phyloP scores from a whole-genome alignment of 2,888 invertebrate species.

The Drosophila bunnanda region DNA sequence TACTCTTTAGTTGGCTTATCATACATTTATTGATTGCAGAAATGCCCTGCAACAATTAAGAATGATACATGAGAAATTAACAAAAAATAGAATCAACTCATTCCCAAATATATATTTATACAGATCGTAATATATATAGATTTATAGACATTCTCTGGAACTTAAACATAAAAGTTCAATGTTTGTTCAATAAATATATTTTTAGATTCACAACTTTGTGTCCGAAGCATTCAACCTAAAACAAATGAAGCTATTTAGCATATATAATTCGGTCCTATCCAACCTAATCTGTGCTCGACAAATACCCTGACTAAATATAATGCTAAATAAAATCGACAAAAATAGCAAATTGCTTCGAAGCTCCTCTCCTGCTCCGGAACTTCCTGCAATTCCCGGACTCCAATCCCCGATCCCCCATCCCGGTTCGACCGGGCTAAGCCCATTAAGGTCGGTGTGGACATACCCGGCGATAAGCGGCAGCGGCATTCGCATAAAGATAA shows the following conservation, averaged over 20 bases:
- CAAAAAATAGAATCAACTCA: neutral
- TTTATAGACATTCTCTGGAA: neutral
- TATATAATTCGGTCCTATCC: neutral
- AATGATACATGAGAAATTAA: neutral
- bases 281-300: neutral
- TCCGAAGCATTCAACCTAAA: neutral
- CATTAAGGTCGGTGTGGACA: slow-evolving; percentile 64
- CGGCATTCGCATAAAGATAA: slow-evolving; percentile 74
- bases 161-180: neutral
- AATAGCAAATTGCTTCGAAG: slow-evolving; percentile 43
- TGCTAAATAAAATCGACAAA: slow-evolving; percentile 27
- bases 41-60: neutral
- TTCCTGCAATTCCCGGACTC: slow-evolving; percentile 8
- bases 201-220: neutral
- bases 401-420: slow-evolving; percentile 11
- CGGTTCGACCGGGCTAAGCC: slow-evolving; percentile 57
- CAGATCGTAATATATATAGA: too few species aligned
- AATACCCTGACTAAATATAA: slow-evolving; percentile 35
- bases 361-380: slow-evolving; percentile 9
- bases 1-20: slow-evolving; percentile 10
- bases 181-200: neutral
- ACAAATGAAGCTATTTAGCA: neutral
- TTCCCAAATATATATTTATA: too few species aligned
- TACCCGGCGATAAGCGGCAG: slow-evolving; percentile 62
- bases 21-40: neutral